phyloP scores from a whole-genome alignment of 2,113 vertebrate species.

The Octodon degus region DNA sequence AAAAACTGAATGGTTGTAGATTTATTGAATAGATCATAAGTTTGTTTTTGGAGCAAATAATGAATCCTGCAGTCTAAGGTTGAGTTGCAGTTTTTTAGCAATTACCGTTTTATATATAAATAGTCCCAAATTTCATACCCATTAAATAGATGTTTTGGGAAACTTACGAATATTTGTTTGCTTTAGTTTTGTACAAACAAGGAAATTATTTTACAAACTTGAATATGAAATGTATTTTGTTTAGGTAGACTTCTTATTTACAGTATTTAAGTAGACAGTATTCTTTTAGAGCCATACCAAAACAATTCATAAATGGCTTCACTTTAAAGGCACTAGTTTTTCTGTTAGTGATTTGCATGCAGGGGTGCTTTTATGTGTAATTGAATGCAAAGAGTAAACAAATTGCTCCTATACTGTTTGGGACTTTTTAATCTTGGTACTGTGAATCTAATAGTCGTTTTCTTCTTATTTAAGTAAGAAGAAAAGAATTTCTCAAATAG shows the following conservation, averaged over 20 bases:
- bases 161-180: neutral
- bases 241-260: neutral
- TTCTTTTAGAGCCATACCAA: constrained; percentile 36
- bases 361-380: neutral
- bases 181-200: constrained; percentile 20
- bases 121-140: neutral
- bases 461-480: neutral
- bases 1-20: neutral
- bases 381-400: constrained; percentile 12
- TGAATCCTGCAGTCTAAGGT: neutral
- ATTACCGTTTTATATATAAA: neutral
- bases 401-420: neutral
- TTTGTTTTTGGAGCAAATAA: constrained; percentile 37
- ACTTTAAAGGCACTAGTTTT: neutral
- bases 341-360: neutral
- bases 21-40: neutral
- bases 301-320: neutral
- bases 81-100: neutral
- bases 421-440: neutral
- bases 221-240: constrained; percentile 19
- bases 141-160: constrained; percentile 2
- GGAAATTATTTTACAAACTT: neutral
- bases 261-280: neutral
- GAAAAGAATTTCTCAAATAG: neutral
- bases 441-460: constrained; percentile 18